phyloP scores from a whole-genome alignment of 1,140 invertebrate species.

The Trypoxylus dichotomus region DNA sequence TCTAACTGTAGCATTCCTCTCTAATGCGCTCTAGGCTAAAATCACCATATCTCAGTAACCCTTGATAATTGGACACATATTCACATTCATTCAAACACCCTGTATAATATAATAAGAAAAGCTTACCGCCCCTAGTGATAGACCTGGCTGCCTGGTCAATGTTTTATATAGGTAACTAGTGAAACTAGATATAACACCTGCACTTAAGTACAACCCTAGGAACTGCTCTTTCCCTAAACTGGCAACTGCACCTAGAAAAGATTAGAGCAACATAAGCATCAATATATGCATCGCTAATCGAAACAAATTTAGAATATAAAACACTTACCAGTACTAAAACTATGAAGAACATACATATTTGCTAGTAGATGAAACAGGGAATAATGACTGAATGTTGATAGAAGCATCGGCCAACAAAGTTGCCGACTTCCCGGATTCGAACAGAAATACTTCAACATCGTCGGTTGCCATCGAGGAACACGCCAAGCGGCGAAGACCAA shows the following conservation, averaged over 20 bases:
- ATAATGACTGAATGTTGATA: slow-evolving; percentile 93
- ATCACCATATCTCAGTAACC: no score
- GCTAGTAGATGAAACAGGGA: slow-evolving; percentile 81
- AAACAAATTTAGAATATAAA: slow-evolving; percentile 29
- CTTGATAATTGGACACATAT: no score
- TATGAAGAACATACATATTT: slow-evolving; percentile 96
- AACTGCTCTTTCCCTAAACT: slow-evolving; percentile 91
- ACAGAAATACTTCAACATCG: slow-evolving; percentile 86
- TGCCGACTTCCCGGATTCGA: slow-evolving; percentile 73
- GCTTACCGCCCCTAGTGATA: slow-evolving; percentile 90
- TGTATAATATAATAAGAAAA: no score
- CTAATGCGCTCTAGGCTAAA: no score
- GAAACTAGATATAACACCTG: slow-evolving; percentile 86
- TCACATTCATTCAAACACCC: no score
- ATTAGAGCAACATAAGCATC: no score
- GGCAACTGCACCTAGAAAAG: slow-evolving; percentile 63
- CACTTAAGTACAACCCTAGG: slow-evolving; percentile 84
- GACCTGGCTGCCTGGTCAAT: slow-evolving; percentile 62
- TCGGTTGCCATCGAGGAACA: slow-evolving; percentile 67
- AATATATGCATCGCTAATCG: not conserved
- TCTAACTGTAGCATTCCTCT: no score
- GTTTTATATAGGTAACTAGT: slow-evolving; percentile 82
- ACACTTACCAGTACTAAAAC: slow-evolving; percentile 66
- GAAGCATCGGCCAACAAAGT: slow-evolving; percentile 83
- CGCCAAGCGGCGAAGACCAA: slow-evolving; percentile 84